These are phyloP conservation scores for Spatulosminthurus flaviceps DNA, from an alignment of 2,888 invertebrate genomes.

Conservation along the genomic window DNA sequence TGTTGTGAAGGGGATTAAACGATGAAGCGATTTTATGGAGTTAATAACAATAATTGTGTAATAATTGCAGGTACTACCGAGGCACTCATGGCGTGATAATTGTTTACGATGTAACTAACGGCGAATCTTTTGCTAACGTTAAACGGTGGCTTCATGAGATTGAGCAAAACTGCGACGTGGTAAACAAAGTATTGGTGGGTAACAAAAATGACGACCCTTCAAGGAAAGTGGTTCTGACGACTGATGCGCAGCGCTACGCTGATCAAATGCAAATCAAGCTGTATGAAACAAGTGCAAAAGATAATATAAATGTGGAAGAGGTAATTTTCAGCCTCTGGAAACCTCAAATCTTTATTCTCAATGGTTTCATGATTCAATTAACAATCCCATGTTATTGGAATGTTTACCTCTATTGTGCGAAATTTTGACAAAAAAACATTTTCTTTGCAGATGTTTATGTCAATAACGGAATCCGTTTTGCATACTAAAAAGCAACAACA, in stretches of 20 bases:
- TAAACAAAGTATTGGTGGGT: constrained; percentile 97
- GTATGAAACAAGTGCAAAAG: constrained; percentile 99
- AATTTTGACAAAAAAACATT: neutral
- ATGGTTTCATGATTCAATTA: too few relatives aligned
- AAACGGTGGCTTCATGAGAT: constrained; percentile 99
- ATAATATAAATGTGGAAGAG: constrained; percentile 98
- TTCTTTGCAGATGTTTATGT: constrained; percentile 74
- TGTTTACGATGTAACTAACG: constrained; percentile 98
- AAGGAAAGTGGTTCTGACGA: constrained; percentile 93
- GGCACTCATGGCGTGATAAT: constrained; percentile 99
- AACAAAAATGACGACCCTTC: constrained; percentile 97
- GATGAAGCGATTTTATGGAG: neutral
- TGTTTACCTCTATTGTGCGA: too few relatives aligned
- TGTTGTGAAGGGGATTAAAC: too few relatives aligned
- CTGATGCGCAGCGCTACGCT: constrained; percentile 96
- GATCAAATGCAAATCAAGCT: constrained; percentile 96
- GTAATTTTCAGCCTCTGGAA: too few relatives aligned
- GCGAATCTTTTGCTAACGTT: constrained; percentile 99
- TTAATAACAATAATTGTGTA: neutral
- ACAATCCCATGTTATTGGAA: too few relatives aligned
- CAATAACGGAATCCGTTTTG: constrained; percentile 82
- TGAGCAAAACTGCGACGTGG: constrained; percentile 99
- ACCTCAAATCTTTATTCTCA: too few relatives aligned
- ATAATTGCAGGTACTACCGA: constrained; percentile 80
- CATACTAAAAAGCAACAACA: constrained; percentile 83